These are phyloP conservation scores for Eilema griseolum DNA, from an alignment of 2,888 invertebrate species.

Conservation along the genomic window DNA sequence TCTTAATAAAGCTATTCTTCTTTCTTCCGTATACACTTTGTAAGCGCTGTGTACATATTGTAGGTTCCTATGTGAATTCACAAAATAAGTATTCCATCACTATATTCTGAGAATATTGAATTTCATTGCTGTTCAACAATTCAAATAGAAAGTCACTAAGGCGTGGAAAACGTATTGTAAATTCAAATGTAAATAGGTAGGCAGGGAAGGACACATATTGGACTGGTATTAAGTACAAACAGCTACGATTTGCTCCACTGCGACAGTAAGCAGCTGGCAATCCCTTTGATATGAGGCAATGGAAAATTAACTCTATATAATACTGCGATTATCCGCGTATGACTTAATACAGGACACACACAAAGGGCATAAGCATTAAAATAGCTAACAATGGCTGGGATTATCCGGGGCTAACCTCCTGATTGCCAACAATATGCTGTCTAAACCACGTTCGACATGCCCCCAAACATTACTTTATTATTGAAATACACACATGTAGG, in stretches of 20 bases:
- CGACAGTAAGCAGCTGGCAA: conserved; percentile 79
- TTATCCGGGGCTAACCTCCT: conserved; percentile 79
- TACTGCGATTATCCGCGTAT: conserved; percentile 85
- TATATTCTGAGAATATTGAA: background rate
- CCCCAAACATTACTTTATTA: conserved; percentile 32
- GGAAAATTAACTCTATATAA: conserved; percentile 85
- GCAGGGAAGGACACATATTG: conserved; percentile 21
- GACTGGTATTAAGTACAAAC: conserved; percentile 42
- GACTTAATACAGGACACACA: conserved; percentile 83
- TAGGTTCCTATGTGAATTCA: background rate
- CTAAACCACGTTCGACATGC: conserved; percentile 62
- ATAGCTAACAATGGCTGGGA: conserved; percentile 83
- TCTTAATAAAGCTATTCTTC: too few relatives aligned
- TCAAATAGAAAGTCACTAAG: conserved; percentile 31
- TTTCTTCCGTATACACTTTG: too few relatives aligned
- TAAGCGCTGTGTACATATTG: too few relatives aligned
- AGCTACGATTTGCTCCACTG: conserved; percentile 66
- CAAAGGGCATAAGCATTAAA: conserved; percentile 84
- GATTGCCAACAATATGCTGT: conserved; percentile 69
- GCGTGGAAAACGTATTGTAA: conserved; percentile 30
- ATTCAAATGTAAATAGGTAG: conserved; percentile 45
- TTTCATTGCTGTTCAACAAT: conserved; percentile 23
- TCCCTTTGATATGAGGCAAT: conserved; percentile 70
- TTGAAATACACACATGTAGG: conserved; percentile 29
- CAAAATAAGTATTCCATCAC: background rate